Conservation (phyloP, 2,113 vertebrate species). For the Lepus timidus region DNA sequence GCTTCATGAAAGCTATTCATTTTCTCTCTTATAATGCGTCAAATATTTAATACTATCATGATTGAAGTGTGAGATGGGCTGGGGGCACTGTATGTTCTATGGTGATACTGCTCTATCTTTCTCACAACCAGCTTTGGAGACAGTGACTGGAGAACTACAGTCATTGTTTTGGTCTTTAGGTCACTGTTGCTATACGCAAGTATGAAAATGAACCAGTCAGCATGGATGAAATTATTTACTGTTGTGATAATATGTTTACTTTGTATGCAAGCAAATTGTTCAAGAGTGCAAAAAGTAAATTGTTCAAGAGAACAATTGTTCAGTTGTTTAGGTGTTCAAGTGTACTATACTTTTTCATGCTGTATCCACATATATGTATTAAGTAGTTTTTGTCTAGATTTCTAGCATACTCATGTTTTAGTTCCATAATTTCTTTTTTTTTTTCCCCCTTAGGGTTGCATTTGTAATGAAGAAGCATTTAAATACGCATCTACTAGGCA, state of each 20-base stretch:
- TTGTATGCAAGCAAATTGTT: not conserved
- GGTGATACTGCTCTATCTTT: not conserved
- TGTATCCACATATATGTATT: not conserved
- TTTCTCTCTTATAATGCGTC: slow-evolving; percentile 72
- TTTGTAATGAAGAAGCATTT: slow-evolving; percentile 99
- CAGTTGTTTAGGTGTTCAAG: not conserved
- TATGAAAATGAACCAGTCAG: not conserved
- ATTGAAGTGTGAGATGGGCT: slow-evolving; percentile 65
- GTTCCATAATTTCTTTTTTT: slow-evolving; percentile 72
- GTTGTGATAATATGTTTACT: not conserved
- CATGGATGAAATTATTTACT: not conserved
- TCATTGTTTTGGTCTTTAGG: not conserved
- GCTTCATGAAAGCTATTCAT: slow-evolving; percentile 74
- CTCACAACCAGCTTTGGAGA: not conserved
- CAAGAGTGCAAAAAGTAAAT: too few species aligned
- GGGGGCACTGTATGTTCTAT: not conserved
- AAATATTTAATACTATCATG: slow-evolving; percentile 80
- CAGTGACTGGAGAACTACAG: not conserved
- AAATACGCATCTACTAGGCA: slow-evolving; percentile 97
- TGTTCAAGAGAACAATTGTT: not conserved
- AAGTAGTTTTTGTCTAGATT: not conserved
- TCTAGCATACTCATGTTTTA: not conserved
- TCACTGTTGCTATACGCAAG: not conserved
- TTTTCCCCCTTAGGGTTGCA: slow-evolving; percentile 91
- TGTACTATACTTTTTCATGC: not conserved